Conservation (phyloP, 2,113 vertebrate species). For the Malaclemys terrapin region DNA sequence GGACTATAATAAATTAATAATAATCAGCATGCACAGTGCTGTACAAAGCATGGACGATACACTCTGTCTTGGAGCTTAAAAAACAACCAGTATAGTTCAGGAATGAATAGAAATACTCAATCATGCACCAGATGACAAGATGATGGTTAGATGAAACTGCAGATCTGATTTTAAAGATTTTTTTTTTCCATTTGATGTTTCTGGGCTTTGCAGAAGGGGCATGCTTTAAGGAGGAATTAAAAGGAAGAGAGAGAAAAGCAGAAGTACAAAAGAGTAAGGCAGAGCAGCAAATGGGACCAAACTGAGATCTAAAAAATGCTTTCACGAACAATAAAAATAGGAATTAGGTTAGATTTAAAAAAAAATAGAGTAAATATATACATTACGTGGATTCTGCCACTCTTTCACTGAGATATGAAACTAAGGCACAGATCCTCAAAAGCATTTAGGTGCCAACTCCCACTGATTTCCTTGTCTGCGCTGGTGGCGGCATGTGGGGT, state of each 20-base stretch:
- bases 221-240: conserved; percentile 19
- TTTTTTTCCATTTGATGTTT: conserved; percentile 20
- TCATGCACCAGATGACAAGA: conserved; percentile 52
- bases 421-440: too few species aligned
- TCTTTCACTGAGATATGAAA: too few species aligned
- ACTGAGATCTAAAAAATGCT: neutral
- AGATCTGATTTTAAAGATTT: conserved; percentile 67
- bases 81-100: conserved; percentile 60
- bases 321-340: neutral
- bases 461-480: neutral
- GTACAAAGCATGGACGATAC: conserved; percentile 23
- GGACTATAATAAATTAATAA: neutral
- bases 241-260: neutral
- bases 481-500: neutral
- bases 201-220: neutral
- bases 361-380: neutral
- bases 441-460: neutral
- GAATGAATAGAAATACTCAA: conserved; percentile 47
- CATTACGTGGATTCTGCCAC: too few species aligned
- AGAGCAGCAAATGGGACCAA: conserved; percentile 26
- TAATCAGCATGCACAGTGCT: neutral
- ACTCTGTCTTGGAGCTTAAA: conserved; percentile 51
- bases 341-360: conserved; percentile 3
- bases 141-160: conserved; percentile 43
- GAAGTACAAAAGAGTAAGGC: neutral